Evolutionary conservation across 2,113 vertebrate genomes (phyloP).

Genomic region (Tupaia tana): DNA sequence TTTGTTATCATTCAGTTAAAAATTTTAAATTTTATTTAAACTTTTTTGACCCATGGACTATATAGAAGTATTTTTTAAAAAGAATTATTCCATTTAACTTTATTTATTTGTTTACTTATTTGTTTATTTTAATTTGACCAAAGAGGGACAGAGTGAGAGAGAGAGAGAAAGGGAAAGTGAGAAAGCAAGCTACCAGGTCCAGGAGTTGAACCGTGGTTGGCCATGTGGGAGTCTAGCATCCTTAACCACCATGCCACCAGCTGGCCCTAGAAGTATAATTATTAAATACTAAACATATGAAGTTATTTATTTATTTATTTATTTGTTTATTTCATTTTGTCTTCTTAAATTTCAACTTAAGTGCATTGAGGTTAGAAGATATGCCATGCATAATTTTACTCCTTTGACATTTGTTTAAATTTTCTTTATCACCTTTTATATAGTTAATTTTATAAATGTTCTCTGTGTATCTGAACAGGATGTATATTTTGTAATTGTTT

Average conservation of each 20-base stretch:
- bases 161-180: no score
- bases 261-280: no score
- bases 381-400: background rate
- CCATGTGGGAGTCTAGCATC: no score
- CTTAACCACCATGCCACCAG: no score
- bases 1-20: constrained; percentile 1
- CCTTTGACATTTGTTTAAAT: background rate
- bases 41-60: background rate
- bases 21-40: background rate
- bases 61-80: background rate
- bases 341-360: constrained; percentile 13
- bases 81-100: no score
- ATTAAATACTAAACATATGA: background rate
- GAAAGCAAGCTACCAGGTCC: no score
- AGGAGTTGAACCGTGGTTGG: no score
- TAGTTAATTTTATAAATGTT: background rate
- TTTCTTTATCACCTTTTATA: background rate
- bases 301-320: background rate
- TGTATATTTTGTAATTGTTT: background rate
- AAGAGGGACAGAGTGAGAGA: no score
- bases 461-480: background rate
- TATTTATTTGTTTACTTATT: no score
- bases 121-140: no score
- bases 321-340: background rate
- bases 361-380: background rate